phyloP scores from a whole-genome alignment of 1,140 invertebrate genomes.

The Tenebrio molitor region DNA sequence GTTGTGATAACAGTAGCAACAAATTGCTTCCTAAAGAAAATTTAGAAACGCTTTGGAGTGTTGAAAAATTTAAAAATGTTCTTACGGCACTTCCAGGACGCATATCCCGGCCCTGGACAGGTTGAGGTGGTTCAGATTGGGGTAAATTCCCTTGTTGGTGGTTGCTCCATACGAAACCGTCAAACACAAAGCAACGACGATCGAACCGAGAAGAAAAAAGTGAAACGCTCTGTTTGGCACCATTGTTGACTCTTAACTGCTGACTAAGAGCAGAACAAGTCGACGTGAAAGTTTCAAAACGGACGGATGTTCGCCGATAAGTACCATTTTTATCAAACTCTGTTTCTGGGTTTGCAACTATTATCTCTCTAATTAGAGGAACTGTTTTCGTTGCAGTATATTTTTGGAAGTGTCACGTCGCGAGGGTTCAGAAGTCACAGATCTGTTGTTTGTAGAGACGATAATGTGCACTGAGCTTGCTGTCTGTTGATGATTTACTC shows the following conservation, averaged over 20 bases:
- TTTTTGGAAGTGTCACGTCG: too few relatives aligned
- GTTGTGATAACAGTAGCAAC: too few relatives aligned
- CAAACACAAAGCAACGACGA: background rate
- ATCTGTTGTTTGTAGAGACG: too few relatives aligned
- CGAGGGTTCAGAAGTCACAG: too few relatives aligned
- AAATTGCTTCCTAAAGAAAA: too few relatives aligned
- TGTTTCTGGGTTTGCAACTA: background rate
- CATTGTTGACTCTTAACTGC: conserved; percentile 27
- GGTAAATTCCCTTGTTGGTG: conserved; percentile 27
- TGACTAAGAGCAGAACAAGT: background rate
- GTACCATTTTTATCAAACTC: conserved; percentile 2
- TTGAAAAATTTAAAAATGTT: background rate
- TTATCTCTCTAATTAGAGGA: background rate
- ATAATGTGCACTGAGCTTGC: too few relatives aligned
- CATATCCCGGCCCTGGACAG: conserved; percentile 53
- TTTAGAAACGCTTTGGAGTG: background rate
- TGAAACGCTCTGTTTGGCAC: conserved; percentile 25
- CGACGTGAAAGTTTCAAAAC: conserved; percentile 4
- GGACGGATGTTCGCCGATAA: conserved; percentile 13
- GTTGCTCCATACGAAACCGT: background rate
- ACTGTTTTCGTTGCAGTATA: background rate
- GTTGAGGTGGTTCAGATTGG: background rate
- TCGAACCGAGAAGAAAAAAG: background rate
- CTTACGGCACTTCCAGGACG: conserved; percentile 59
- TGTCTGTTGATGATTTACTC: too few relatives aligned